These are phyloP conservation scores for Crocidura indochinensis DNA, from an alignment of 2,797 vertebrate genomes.

Conservation along the genomic window DNA sequence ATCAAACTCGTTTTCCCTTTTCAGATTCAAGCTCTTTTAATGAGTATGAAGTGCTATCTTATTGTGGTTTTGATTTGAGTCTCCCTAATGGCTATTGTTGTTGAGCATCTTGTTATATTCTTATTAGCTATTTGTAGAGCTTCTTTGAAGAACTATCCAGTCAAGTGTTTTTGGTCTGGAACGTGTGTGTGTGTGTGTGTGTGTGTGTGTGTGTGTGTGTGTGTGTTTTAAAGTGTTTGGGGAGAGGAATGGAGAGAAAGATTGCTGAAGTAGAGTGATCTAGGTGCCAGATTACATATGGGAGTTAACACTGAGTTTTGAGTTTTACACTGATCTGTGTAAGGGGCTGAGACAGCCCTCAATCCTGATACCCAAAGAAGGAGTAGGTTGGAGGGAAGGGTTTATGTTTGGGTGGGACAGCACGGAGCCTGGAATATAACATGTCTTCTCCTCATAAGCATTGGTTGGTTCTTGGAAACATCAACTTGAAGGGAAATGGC, in stretches of 20 bases:
- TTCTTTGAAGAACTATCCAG: slow-evolving; percentile 63
- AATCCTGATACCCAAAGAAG: neutral
- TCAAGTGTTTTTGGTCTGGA: slow-evolving; percentile 41
- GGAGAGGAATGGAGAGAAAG: slow-evolving; percentile 54
- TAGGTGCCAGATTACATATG: slow-evolving; percentile 13
- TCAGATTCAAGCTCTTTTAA: slow-evolving; percentile 15
- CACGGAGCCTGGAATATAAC: neutral
- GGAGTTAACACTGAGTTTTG: slow-evolving; percentile 55
- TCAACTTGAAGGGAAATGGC: neutral
- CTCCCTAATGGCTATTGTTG: slow-evolving; percentile 50
- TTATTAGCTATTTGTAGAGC: slow-evolving; percentile 38
- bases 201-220: neutral
- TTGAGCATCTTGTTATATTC: neutral
- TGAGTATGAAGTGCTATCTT: slow-evolving; percentile 26
- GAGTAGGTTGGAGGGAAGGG: neutral
- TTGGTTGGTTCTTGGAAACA: neutral
- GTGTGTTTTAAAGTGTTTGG: slow-evolving; percentile 54
- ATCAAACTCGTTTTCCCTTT: slow-evolving; percentile 52
- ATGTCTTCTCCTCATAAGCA: neutral
- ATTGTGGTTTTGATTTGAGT: slow-evolving; percentile 57
- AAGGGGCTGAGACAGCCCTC: slow-evolving; percentile 23
- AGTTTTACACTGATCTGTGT: neutral
- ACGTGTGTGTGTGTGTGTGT: neutral
- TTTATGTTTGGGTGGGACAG: neutral
- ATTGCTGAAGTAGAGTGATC: slow-evolving; percentile 53